Evolutionary conservation across 1,140 invertebrate species (phyloP).

Genomic region (Halesus radiatus): DNA sequence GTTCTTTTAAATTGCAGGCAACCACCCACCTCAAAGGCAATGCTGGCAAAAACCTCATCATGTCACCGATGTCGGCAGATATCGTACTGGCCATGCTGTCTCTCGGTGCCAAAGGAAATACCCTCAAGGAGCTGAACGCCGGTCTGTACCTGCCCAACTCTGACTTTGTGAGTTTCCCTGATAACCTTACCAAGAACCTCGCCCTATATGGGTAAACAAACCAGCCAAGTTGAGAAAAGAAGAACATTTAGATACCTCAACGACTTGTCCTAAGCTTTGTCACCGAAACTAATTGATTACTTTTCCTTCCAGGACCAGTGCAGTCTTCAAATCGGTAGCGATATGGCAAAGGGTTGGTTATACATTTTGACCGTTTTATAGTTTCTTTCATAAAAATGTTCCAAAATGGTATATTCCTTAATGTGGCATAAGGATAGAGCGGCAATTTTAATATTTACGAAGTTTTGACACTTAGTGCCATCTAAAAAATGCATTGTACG

Average conservation of each 20-base stretch:
- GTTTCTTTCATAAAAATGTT: no score
- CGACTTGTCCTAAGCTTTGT: no score
- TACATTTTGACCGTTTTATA: no score
- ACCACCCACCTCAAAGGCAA: neutral
- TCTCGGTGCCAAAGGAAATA: constrained; percentile 69
- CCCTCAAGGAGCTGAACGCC: constrained; percentile 68
- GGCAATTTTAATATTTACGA: no score
- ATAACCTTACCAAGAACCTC: constrained; percentile 43
- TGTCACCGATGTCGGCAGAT: constrained; percentile 73
- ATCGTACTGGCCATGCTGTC: constrained; percentile 72
- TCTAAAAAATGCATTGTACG: no score
- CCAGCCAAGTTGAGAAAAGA: constrained; percentile 57
- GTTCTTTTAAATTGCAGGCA: neutral
- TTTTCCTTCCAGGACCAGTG: neutral
- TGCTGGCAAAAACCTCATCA: constrained; percentile 69
- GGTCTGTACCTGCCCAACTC: constrained; percentile 62
- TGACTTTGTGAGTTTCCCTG: constrained; percentile 59
- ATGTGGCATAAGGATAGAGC: no score
- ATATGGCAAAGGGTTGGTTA: no score
- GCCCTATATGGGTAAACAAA: constrained; percentile 31
- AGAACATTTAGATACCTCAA: constrained; percentile 6
- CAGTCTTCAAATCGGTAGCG: no score
- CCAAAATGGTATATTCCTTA: no score
- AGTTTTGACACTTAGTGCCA: no score
- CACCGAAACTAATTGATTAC: neutral